These are phyloP conservation scores for Hippoglossus stenolepis DNA, from an alignment of 2,113 vertebrate genomes.

Conservation along the genomic window DNA sequence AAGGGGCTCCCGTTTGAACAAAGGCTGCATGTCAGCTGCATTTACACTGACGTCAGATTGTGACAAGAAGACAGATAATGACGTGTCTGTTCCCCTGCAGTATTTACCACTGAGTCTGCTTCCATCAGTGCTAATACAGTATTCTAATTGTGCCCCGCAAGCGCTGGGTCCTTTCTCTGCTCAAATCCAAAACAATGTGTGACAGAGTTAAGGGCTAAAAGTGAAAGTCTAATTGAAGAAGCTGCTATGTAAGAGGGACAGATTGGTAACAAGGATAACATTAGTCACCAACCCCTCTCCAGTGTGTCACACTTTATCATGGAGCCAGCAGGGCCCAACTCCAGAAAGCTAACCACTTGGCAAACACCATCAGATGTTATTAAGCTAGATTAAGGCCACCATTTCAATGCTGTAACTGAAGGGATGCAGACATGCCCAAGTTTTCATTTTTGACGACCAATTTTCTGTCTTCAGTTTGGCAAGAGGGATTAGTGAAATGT, in stretches of 20 bases:
- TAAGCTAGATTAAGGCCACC: conserved; percentile 67
- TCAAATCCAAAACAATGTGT: conserved; percentile 24
- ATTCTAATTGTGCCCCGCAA: conserved; percentile 20
- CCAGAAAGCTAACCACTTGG: conserved; percentile 40
- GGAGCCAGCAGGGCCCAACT: conserved; percentile 15
- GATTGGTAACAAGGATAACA: conserved; percentile 49
- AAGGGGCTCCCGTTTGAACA: conserved; percentile 22
- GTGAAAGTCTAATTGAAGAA: conserved; percentile 42
- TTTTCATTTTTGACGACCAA: conserved; percentile 64
- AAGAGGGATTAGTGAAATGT: conserved; percentile 61
- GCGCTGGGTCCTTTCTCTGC: not conserved
- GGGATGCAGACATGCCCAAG: conserved; percentile 38
- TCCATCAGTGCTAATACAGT: conserved; percentile 7
- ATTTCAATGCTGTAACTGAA: conserved; percentile 40
- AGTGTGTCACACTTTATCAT: conserved; percentile 19
- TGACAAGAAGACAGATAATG: conserved; percentile 23
- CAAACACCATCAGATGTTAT: conserved; percentile 67
- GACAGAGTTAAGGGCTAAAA: conserved; percentile 22
- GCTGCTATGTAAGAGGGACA: conserved; percentile 37
- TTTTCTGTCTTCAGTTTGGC: conserved; percentile 54
- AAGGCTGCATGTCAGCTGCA: conserved; percentile 16
- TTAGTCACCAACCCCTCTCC: conserved; percentile 26
- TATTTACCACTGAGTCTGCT: conserved; percentile 21
- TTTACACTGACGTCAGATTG: conserved; percentile 15
- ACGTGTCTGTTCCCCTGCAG: conserved; percentile 3